phyloP scores from a whole-genome alignment of 1,140 invertebrate genomes.

The Drosophila pruinosa region DNA sequence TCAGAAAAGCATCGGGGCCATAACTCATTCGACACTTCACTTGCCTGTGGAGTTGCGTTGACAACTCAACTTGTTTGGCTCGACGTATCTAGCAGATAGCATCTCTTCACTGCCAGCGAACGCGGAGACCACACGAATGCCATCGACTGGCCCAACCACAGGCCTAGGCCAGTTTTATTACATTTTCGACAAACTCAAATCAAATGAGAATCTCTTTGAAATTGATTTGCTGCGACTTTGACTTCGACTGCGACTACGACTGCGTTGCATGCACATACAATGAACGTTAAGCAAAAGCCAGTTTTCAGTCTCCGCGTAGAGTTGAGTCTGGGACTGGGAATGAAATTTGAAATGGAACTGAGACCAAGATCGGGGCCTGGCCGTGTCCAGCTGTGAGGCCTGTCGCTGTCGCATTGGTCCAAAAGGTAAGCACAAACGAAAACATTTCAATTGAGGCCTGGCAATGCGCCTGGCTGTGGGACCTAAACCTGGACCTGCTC shows the following conservation, averaged over 20 bases:
- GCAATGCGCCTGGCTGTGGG: background rate
- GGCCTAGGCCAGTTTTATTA: slow-evolving; percentile 54
- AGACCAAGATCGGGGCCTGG: background rate
- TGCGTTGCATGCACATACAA: background rate
- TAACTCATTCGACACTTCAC: slow-evolving; percentile 71
- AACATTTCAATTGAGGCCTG: slow-evolving; percentile 43
- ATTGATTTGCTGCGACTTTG: slow-evolving; percentile 65
- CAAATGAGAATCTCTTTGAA: slow-evolving; percentile 76
- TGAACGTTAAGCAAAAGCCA: slow-evolving; percentile 6
- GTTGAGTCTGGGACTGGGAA: background rate
- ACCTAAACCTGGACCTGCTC: slow-evolving; percentile 12
- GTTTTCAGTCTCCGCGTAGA: slow-evolving; percentile 5
- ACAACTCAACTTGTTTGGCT: slow-evolving; percentile 75
- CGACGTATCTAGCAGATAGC: slow-evolving; percentile 68
- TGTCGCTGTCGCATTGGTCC: slow-evolving; percentile 23
- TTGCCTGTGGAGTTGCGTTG: slow-evolving; percentile 67
- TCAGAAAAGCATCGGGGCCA: slow-evolving; percentile 47
- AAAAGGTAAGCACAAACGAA: slow-evolving; percentile 16
- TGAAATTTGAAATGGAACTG: slow-evolving; percentile 4
- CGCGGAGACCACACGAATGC: slow-evolving; percentile 49
- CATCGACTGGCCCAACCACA: slow-evolving; percentile 47
- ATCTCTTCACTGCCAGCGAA: slow-evolving; percentile 38
- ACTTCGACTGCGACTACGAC: slow-evolving; percentile 35
- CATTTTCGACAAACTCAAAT: slow-evolving; percentile 55
- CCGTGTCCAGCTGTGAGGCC: slow-evolving; percentile 39